Evolutionary conservation across 2,888 invertebrate genomes (phyloP).

Genomic region (Drosophila birchii): DNA sequence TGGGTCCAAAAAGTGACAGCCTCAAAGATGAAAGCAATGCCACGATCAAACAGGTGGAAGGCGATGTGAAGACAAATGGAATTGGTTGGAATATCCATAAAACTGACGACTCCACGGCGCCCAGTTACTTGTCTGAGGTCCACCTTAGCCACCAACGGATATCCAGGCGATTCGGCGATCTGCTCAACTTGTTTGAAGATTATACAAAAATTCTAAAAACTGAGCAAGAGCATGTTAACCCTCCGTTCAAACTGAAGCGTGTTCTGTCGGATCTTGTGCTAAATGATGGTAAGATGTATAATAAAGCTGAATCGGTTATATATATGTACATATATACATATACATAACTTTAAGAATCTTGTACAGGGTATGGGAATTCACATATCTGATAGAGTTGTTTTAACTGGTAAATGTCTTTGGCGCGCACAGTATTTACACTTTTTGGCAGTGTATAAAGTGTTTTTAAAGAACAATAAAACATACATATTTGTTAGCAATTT

Average conservation of each 20-base stretch:
- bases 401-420: not conserved
- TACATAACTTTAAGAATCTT: not conserved
- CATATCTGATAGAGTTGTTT: not conserved
- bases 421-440: not conserved
- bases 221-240: slow-evolving; percentile 15
- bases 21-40: slow-evolving; percentile 3
- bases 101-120: not conserved
- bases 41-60: not conserved
- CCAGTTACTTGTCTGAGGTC: slow-evolving; percentile 37
- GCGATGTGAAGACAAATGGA: not conserved
- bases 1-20: slow-evolving; percentile 11
- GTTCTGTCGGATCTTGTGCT: slow-evolving; percentile 46
- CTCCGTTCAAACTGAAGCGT: slow-evolving; percentile 36
- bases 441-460: not conserved
- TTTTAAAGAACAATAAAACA: not conserved
- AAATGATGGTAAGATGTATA: slow-evolving; percentile 14
- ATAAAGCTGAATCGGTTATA: no score
- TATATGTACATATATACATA: no score
- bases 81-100: slow-evolving; percentile 50
- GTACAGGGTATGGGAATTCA: not conserved
- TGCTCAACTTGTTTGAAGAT: slow-evolving; percentile 58
- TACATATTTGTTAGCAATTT: not conserved
- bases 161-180: slow-evolving; percentile 56
- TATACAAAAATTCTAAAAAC: slow-evolving; percentile 48
- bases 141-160: slow-evolving; percentile 58